Evolutionary conservation across 2,113 vertebrate species (phyloP).

Genomic region (Bubo bubo): DNA sequence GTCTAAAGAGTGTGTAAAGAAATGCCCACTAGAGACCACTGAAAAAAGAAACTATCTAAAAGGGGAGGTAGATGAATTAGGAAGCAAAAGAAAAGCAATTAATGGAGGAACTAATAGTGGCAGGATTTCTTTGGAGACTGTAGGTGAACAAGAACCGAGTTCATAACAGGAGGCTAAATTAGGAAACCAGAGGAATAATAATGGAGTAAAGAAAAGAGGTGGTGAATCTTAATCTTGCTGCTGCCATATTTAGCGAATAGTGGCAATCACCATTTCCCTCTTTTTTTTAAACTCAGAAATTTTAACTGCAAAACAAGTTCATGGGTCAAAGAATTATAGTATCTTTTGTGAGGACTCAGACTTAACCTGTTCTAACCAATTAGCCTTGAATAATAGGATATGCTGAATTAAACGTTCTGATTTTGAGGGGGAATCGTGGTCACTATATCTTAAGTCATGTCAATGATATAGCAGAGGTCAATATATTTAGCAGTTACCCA

Average conservation of each 20-base stretch:
- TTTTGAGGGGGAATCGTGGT: not conserved
- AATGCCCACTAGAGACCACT: not conserved
- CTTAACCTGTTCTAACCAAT: conserved; percentile 20
- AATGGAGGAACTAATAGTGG: not conserved
- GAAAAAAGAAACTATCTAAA: not conserved
- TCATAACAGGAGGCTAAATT: not conserved
- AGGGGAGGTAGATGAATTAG: not conserved
- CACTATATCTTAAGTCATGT: not conserved
- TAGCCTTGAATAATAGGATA: conserved; percentile 3
- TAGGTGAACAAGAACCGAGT: not conserved
- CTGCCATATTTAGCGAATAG: not conserved
- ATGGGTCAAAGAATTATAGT: conserved; percentile 18
- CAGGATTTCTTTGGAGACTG: not conserved
- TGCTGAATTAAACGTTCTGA: not conserved
- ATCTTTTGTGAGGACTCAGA: not conserved
- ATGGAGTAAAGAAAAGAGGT: not conserved
- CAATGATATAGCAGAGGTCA: conserved; percentile 41
- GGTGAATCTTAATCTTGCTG: not conserved
- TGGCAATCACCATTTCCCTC: not conserved
- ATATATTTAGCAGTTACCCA: not conserved
- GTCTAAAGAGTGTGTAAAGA: not conserved
- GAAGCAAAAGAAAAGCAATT: not conserved
- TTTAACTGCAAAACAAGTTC: conserved; percentile 27
- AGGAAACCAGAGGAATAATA: conserved; percentile 14
- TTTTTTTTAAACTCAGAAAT: not conserved